Base-by-base conservation (phyloP, 2,797 vertebrate genomes). In the Cossypha polioptera region DNA sequence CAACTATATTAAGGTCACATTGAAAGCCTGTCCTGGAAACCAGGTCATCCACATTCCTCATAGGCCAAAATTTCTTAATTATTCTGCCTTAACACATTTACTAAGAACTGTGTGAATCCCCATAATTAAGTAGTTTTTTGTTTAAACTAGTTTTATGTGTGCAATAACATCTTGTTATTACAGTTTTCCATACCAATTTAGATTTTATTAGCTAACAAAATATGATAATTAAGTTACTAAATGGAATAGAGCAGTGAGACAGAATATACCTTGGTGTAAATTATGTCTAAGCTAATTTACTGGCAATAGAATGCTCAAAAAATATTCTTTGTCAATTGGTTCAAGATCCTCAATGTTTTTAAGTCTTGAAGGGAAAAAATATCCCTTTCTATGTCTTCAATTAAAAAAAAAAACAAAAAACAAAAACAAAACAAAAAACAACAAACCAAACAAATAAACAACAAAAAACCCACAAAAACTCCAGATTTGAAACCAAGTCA, bases 171-270 rank as follows among this genome's bases (percentile, higher is more conserved):
- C 21, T 81, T 86, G 16, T 53, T 71, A 21, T 51, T 62, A 31
- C 13, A 42, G 8, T 28, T 82, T 26, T 13, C 16, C 5, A 5
- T 18, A 26, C 5, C 4, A 62, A 65, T 42, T 22, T 59, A 25
- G 13, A 21, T 35, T 78, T 78, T 45, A 10, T 75, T 73, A 40
- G 8, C 12, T 54, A 40, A 67, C 75, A 81, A 68, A 57, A 13
- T 26, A 11, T 0, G 1, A 8, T 7, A 63, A 51, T 47, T 24
- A 51, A 45, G 20, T n/a, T 81, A 40, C 3, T 7, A 24, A 7
- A 25, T 87, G 19, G 24, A 62, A 66, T 15, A 67, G 14, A 88
- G 11, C 7, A 82, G 13, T 19, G 33, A 65, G 28, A 57, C 7
- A 62, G 38, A 53, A 65, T 15, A 15, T 4, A 40, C 6, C 14